Percentiles rank a stretch among this genome's conserved stretches.
These are phyloP conservation scores for Prunella himalayana DNA, from an alignment of 2,113 vertebrate genomes.

Conservation along the genomic window DNA sequence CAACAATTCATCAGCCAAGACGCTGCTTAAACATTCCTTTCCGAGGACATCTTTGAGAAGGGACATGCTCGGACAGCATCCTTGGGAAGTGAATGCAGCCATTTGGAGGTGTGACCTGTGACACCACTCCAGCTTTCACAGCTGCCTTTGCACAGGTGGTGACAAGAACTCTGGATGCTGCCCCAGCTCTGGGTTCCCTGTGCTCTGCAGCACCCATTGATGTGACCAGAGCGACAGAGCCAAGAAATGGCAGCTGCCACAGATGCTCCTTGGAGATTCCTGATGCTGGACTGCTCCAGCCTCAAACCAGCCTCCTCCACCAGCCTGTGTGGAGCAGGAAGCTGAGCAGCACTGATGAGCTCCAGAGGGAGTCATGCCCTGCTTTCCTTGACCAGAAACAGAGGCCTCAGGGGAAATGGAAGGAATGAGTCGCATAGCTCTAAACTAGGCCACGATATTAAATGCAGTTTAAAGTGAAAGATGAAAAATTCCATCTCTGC, in stretches of 20 bases:
- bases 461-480: constrained; percentile 47
- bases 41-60: not conserved
- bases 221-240: not conserved
- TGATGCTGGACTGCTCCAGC: not conserved
- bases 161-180: not conserved
- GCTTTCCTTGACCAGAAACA: constrained; percentile 50
- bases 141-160: not conserved
- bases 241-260: not conserved
- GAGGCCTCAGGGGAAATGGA: constrained; percentile 25
- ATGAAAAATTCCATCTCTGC: constrained; percentile 55
- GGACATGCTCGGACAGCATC: not conserved
- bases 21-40: not conserved
- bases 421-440: constrained; percentile 33
- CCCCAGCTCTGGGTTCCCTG: not conserved
- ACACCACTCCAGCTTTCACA: not conserved
- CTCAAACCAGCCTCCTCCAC: not conserved
- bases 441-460: constrained; percentile 48
- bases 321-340: not conserved
- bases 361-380: constrained; percentile 45
- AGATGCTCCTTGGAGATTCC: not conserved
- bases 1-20: not conserved
- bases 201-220: not conserved
- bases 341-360: constrained; percentile 23
- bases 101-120: not conserved
- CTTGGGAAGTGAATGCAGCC: not conserved